Evolutionary conservation across 1,140 invertebrate genomes (phyloP).

Genomic region (Oryctes rhinoceros): DNA sequence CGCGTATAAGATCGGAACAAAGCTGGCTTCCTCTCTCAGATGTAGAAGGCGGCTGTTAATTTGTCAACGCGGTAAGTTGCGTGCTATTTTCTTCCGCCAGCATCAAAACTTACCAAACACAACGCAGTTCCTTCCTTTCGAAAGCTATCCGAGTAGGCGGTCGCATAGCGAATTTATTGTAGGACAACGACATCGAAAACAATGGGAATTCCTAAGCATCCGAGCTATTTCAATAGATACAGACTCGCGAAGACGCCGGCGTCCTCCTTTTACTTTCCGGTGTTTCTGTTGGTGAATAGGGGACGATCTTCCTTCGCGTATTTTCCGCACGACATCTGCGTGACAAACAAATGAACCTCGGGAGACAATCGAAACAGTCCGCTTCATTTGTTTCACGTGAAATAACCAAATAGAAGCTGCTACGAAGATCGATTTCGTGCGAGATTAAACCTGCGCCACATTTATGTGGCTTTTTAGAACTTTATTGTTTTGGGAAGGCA

Average conservation of each 20-base stretch:
- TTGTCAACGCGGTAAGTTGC: not conserved
- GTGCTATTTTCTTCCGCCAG: not conserved
- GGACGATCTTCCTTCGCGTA: not conserved
- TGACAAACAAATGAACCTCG: conserved; percentile 8
- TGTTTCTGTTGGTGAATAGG: not conserved
- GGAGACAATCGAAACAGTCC: not conserved
- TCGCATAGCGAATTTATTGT: not conserved
- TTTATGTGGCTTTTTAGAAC: too few species aligned
- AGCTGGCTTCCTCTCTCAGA: not conserved
- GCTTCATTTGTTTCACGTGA: conserved; percentile 12
- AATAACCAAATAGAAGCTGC: not conserved
- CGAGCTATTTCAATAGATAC: conserved; percentile 10
- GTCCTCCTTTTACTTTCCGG: conserved; percentile 3
- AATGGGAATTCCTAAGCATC: conserved; percentile 9
- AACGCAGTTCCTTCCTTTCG: not conserved
- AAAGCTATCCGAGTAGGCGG: not conserved
- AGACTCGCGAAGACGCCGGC: not conserved
- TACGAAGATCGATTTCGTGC: not conserved
- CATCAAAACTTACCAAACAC: not conserved
- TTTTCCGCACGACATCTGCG: conserved; percentile 11
- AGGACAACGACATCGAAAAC: conserved; percentile 13
- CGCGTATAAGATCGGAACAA: not conserved
- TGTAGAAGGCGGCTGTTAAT: not conserved
- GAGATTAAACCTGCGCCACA: not conserved
- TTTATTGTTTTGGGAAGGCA: too few species aligned